phyloP scores from a whole-genome alignment of 53 echinoderm and acorn worm genomes.

The Hippasteria phrygiana region DNA sequence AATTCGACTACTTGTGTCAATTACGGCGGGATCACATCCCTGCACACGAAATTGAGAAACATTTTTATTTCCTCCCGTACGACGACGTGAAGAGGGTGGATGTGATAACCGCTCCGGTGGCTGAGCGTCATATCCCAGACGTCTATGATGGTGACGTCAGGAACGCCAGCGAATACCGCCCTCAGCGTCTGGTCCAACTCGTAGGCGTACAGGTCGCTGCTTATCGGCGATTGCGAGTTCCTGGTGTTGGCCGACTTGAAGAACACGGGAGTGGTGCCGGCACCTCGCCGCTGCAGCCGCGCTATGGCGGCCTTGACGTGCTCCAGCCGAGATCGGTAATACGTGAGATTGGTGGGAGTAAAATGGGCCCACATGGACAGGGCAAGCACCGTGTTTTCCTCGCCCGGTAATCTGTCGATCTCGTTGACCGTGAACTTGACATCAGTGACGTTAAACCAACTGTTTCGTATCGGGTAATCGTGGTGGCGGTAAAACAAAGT shows the following conservation, averaged over 20 bases:
- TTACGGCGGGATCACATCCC: neutral
- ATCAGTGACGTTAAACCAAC: constrained; percentile 43
- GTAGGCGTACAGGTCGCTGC: constrained; percentile 57
- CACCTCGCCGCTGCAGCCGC: constrained; percentile 4
- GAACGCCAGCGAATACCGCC: constrained; percentile 54
- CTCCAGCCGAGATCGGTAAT: constrained; percentile 38
- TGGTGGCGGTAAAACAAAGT: constrained; percentile 65
- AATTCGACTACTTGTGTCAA: neutral
- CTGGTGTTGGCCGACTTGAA: constrained; percentile 20
- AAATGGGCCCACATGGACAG: constrained; percentile 76
- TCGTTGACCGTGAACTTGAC: constrained; percentile 68
- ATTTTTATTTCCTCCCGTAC: constrained; percentile 63
- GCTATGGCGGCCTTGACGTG: neutral
- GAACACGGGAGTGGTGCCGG: neutral
- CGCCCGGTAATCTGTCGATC: constrained; percentile 50
- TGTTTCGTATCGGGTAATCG: constrained; percentile 66
- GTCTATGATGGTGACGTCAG: constrained; percentile 71
- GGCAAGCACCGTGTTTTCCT: constrained; percentile 56
- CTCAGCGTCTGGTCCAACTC: constrained; percentile 77
- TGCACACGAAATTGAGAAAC: constrained; percentile 38
- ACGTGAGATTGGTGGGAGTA: constrained; percentile 64
- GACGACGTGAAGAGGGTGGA: constrained; percentile 67
- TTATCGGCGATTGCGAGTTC: neutral
- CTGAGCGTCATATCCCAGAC: constrained; percentile 80
- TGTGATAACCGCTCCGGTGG: constrained; percentile 42